phyloP scores from a whole-genome alignment of 2,113 vertebrate species.

The Brachionichthys hirsutus region DNA sequence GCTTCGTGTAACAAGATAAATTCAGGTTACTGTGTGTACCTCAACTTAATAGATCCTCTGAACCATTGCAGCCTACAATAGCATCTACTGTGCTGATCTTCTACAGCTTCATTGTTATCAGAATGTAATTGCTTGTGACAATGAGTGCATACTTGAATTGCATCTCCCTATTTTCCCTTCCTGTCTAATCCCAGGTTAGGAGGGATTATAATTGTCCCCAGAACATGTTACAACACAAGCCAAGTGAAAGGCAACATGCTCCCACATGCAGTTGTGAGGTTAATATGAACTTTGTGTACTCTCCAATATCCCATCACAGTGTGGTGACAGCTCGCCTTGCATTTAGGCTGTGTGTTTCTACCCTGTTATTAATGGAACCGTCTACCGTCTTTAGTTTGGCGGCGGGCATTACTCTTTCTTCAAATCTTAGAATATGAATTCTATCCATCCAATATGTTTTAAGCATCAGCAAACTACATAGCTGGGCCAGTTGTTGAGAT shows the following conservation, averaged over 20 bases:
- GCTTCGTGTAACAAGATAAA: conserved; percentile 37
- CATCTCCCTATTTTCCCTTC: conserved; percentile 26
- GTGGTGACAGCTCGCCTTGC: conserved; percentile 38
- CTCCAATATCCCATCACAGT: conserved; percentile 37
- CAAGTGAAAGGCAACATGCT: conserved; percentile 38
- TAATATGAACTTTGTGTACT: conserved; percentile 28
- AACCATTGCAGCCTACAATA: conserved; percentile 19
- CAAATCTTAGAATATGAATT: conserved; percentile 34
- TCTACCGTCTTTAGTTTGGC: conserved; percentile 42
- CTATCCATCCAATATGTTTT: conserved; percentile 13
- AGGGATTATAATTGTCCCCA: conserved; percentile 61
- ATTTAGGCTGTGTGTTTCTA: conserved; percentile 38
- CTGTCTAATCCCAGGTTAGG: conserved; percentile 54
- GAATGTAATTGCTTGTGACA: conserved; percentile 51
- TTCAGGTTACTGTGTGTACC: conserved; percentile 27
- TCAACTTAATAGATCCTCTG: conserved; percentile 22
- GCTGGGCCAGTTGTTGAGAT: conserved; percentile 13
- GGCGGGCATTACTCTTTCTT: conserved; percentile 37
- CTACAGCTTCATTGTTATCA: conserved; percentile 27
- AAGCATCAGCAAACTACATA: conserved; percentile 44
- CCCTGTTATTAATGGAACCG: conserved; percentile 66
- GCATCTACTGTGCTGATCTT: conserved; percentile 25
- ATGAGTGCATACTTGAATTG: conserved; percentile 46
- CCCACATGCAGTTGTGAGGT: conserved; percentile 46
- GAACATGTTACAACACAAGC: conserved; percentile 40